Conservation (phyloP, 2,888 invertebrate species). For the Pseudeuparius sepicola region DNA sequence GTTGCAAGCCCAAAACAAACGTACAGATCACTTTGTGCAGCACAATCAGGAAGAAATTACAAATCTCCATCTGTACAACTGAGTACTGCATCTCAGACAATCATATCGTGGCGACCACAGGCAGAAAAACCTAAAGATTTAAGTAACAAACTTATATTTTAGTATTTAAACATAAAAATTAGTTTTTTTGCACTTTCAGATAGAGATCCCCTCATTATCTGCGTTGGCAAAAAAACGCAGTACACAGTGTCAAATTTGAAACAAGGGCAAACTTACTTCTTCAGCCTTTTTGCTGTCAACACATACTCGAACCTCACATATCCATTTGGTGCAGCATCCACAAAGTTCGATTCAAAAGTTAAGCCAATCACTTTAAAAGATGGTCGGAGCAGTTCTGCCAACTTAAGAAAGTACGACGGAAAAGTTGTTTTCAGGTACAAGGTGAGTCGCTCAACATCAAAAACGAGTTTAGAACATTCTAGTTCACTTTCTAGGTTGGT, state of each 20-base stretch:
- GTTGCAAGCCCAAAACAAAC: slow-evolving; percentile 40
- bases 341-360: slow-evolving; percentile 34
- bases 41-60: slow-evolving; percentile 33
- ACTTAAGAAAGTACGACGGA: slow-evolving; percentile 43
- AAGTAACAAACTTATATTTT: slow-evolving; percentile 7
- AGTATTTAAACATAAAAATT: no score
- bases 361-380: slow-evolving; percentile 40
- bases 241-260: slow-evolving; percentile 41
- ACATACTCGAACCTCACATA: slow-evolving; percentile 42
- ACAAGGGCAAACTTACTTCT: slow-evolving; percentile 41
- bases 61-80: slow-evolving; percentile 17
- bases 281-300: slow-evolving; percentile 47
- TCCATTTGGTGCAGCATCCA: slow-evolving; percentile 39
- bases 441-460: slow-evolving; percentile 38
- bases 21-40: slow-evolving; percentile 43
- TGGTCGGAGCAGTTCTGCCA: slow-evolving; percentile 41
- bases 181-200: slow-evolving; percentile 8
- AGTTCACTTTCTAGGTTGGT: no score
- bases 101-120: slow-evolving; percentile 19
- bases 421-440: slow-evolving; percentile 47
- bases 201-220: slow-evolving; percentile 33
- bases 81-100: slow-evolving; percentile 19
- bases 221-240: slow-evolving; percentile 42
- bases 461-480: no score
- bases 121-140: slow-evolving; percentile 4